Evolutionary conservation across 2,888 invertebrate species (phyloP), one percentile per base, ranked within the genome.

Genomic region (Callimorpha dominula): DNA sequence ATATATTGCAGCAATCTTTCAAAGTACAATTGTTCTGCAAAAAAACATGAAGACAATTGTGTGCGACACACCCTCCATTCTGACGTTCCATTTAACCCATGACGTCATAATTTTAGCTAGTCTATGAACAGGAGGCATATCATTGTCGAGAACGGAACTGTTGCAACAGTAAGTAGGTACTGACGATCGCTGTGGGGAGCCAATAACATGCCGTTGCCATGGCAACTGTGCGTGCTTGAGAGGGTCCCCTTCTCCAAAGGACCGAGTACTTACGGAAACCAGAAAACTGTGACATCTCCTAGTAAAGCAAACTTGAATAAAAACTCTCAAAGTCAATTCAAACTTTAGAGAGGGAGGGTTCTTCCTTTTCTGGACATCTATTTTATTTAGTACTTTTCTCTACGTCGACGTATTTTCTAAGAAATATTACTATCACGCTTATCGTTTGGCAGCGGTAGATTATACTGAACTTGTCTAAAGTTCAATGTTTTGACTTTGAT

Each of bases 161-260:
- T 84, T 82, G 80, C 81, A 83, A 83, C 78, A 80, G 77, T 82
- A 83, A 83, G 82, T 81, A 84, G 77, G 78, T 70, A 78, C 74
- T 77, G 82, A 89, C 87, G 88, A 88, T 88, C 88, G 87, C 91
- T 87, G 91, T 89, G 89, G 93, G 94, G 95, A 93, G 94, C 92
- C 92, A 93, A 93, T 92, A 95, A 91, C 92, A 94, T 88, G 90
- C 90, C 81, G 95, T 95, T 88, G 88, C 82, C 90, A 94, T 95
- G 90, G 88, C 88, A 90, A 95, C 95, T 74, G 84, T 85, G 85
- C 89, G 86, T 86, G 86, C 86, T 86, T 85, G 82, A 88, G 89
- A 92, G 91, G 93, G 94, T 90, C 88, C 88, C 90, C 89, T 87
- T 89, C 91, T 92, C 90, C 85, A 82, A 77, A 88, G 89, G 87